phyloP scores from a whole-genome alignment of 2,888 invertebrate species.

The Sesia apiformis region DNA sequence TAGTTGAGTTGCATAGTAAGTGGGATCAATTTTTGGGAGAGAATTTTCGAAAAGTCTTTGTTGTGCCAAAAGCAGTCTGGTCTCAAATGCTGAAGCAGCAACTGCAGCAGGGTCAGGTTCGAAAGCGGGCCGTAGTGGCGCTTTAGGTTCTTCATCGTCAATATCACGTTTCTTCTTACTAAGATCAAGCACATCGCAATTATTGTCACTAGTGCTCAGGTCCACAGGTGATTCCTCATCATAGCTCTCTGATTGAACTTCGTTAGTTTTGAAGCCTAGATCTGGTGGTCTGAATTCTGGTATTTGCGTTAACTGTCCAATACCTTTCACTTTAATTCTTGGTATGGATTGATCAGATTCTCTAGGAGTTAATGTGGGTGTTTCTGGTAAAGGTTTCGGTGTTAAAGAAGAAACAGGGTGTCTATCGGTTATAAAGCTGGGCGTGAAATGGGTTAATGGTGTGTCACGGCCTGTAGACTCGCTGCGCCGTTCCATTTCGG shows the following conservation, averaged over 20 bases:
- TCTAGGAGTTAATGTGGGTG: conserved; percentile 38
- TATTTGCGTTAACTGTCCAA: conserved; percentile 76
- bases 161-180: conserved; percentile 80
- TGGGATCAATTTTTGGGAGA: conserved; percentile 76
- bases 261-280: conserved; percentile 40
- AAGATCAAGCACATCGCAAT: conserved; percentile 84
- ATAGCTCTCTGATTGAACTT: conserved; percentile 45
- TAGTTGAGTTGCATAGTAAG: conserved; percentile 76
- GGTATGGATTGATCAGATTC: conserved; percentile 54
- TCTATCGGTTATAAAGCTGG: conserved; percentile 60
- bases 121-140: conserved; percentile 57
- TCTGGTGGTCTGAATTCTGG: conserved; percentile 62
- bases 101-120: conserved; percentile 49
- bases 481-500: conserved; percentile 60
- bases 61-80: conserved; percentile 77
- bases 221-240: conserved; percentile 79
- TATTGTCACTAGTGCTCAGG: conserved; percentile 76
- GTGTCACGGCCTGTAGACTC: conserved; percentile 55
- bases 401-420: conserved; percentile 54
- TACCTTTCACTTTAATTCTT: conserved; percentile 76
- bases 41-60: conserved; percentile 78
- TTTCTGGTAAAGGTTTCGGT: conserved; percentile 47
- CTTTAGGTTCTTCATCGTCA: conserved; percentile 46
- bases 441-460: conserved; percentile 56
- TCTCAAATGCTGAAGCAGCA: conserved; percentile 62